These are phyloP conservation scores for Seira musarum DNA, from an alignment of 2,888 invertebrate species.

Conservation along the genomic window DNA sequence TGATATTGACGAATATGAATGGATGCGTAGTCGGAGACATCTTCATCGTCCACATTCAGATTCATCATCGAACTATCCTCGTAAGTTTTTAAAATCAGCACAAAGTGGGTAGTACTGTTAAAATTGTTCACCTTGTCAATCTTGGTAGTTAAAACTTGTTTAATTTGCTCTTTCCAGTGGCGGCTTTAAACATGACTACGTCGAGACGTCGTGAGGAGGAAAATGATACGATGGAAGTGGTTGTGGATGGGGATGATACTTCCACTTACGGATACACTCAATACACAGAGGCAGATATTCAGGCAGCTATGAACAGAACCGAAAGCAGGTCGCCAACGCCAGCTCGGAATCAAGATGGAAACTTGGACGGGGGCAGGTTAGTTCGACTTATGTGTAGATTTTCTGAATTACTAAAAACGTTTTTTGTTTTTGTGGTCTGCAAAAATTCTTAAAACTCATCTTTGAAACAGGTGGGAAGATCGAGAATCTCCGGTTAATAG, in stretches of 20 bases:
- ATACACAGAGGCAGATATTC: conserved; percentile 83
- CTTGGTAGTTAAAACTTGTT: not conserved
- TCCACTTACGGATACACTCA: conserved; percentile 89
- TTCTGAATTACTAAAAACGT: too few species aligned
- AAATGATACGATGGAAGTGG: conserved; percentile 82
- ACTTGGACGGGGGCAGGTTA: conserved; percentile 51
- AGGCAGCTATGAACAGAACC: conserved; percentile 76
- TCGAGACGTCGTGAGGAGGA: conserved; percentile 74
- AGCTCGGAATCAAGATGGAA: conserved; percentile 59
- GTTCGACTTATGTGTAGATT: too few species aligned
- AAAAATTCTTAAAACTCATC: too few species aligned
- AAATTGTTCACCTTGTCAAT: not conserved
- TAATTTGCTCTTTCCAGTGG: conserved; percentile 40
- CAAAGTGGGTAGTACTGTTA: conserved; percentile 1
- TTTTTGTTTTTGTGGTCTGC: too few species aligned
- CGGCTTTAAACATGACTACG: conserved; percentile 73
- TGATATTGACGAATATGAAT: conserved; percentile 88
- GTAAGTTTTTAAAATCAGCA: conserved; percentile 40
- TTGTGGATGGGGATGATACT: conserved; percentile 91
- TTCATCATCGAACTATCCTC: conserved; percentile 65
- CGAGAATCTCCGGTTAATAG: conserved; percentile 58
- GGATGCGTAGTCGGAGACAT: conserved; percentile 88
- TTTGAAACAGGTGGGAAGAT: conserved; percentile 53
- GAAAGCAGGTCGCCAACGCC: conserved; percentile 75
- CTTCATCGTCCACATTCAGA: conserved; percentile 71